These are phyloP conservation scores for Ammodytes marinus DNA, from an alignment of 2,113 vertebrate species.

Conservation along the genomic window DNA sequence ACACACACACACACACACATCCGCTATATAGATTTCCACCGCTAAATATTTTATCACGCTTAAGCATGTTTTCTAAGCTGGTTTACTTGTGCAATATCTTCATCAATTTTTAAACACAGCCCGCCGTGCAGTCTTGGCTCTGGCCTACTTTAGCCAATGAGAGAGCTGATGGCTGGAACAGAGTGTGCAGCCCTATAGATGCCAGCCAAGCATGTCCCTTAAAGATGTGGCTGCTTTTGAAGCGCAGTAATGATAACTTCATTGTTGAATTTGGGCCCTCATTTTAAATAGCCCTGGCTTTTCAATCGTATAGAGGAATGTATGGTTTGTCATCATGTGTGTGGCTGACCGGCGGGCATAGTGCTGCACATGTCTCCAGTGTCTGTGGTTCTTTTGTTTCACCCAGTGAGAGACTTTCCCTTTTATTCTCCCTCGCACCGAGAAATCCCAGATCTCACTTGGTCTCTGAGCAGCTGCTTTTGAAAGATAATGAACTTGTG, in stretches of 20 bases:
- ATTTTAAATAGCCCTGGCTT: conserved; percentile 40
- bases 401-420: conserved; percentile 29
- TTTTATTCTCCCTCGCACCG: conserved; percentile 46
- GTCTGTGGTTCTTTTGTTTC: conserved; percentile 32
- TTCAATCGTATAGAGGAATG: conserved; percentile 42
- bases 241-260: conserved; percentile 57
- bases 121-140: conserved; percentile 39
- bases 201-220: conserved; percentile 37
- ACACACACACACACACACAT: background rate
- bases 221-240: conserved; percentile 60
- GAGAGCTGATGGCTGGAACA: conserved; percentile 38
- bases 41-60: conserved; percentile 77
- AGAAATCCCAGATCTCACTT: conserved; percentile 56
- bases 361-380: conserved; percentile 14
- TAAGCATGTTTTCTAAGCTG: conserved; percentile 72
- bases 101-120: conserved; percentile 77
- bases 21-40: conserved; percentile 55
- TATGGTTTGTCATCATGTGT: conserved; percentile 25
- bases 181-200: conserved; percentile 25
- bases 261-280: conserved; percentile 20
- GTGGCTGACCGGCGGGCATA: conserved; percentile 42
- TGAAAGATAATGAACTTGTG: conserved; percentile 75
- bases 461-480: conserved; percentile 60
- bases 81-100: conserved; percentile 63
- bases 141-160: conserved; percentile 64